These are phyloP conservation scores for Rhinatrema bivittatum DNA, from an alignment of 2,797 vertebrate species.

Conservation along the genomic window DNA sequence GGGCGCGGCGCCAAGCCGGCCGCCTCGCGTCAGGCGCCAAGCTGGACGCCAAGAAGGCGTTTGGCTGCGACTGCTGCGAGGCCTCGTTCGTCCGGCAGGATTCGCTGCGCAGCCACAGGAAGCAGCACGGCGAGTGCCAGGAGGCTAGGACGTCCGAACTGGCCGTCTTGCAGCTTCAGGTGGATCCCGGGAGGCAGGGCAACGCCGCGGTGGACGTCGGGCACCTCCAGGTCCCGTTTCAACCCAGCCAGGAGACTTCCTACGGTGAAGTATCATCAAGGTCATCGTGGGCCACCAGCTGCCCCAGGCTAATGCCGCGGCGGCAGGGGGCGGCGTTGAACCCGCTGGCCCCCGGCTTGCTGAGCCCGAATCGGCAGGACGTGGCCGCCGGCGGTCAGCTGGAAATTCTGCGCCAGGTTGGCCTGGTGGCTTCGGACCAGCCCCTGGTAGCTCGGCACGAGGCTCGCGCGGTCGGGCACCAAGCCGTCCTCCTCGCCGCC, in stretches of 20 bases:
- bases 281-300: conserved; percentile 79
- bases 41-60: conserved; percentile 80
- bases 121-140: conserved; percentile 72
- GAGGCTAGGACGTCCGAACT: conserved; percentile 33
- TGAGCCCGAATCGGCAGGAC: conserved; percentile 40
- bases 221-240: conserved; percentile 51
- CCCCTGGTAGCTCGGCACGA: conserved; percentile 45
- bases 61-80: conserved; percentile 76
- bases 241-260: conserved; percentile 38
- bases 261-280: conserved; percentile 74
- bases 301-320: conserved; percentile 43
- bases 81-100: conserved; percentile 92
- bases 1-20: conserved; percentile 50
- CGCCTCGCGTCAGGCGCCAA: conserved; percentile 76
- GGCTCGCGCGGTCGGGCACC: conserved; percentile 47
- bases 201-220: conserved; percentile 31
- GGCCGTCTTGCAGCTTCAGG: conserved; percentile 54
- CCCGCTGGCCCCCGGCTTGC: conserved; percentile 26
- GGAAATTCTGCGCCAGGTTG: conserved; percentile 83
- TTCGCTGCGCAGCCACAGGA: conserved; percentile 87
- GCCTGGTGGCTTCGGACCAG: conserved; percentile 65
- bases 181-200: conserved; percentile 31
- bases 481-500: conserved; percentile 64
- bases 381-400: conserved; percentile 49
- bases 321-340: too few species aligned